Base-by-base conservation (phyloP, 2,888 invertebrate species). In the Zele albiditarsus region DNA sequence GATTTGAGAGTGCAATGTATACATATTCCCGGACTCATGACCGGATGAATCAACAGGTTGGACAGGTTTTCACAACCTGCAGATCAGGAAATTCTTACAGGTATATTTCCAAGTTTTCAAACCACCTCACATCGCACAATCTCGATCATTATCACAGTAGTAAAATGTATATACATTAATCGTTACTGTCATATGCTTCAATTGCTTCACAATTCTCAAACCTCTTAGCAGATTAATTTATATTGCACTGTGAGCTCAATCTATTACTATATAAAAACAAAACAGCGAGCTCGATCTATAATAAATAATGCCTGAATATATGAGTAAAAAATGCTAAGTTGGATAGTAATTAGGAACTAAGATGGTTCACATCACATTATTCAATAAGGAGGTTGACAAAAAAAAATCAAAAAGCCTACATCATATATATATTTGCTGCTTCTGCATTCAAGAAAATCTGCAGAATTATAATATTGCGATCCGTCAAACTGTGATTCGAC, bases 61-160 rank as follows among this genome's bases (percentile, higher is more conserved):
- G 62, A 74, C 76, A 69, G 74, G 76, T 77, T 77, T 77, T 70
- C 67, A 69, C 66, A 53, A 38, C 67, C 38, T 67, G 66, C 62
- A 31, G 71, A 74, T 77, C 74, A 63, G 76, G 67, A 74, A 77
- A 77, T 70, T 77, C 71, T 65, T 65, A 60, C 60, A 67, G 60
- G 63, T 60, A 71, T 65, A 71, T 75, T 65, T 65, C 28, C 57
- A 58, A 57, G 42, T 70, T 71, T 71, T 25, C 49, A 72, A 53
- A 72, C 65, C 71, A 16, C 53, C 20, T 63, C 42, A 28, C 20
- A 28, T 8, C 16, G 16, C 27, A 8, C 53, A 20, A 53, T 16
- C 49, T 62, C 20, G 63, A n/a, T n/a, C 46, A n/a, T n/a, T 46
- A n/a, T n/a, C 46, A 46, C 46, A 16, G 46, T 46, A n/a, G 2